Evolutionary conservation across 2,888 invertebrate genomes (phyloP), one percentile per base, ranked within the genome.

Genomic region (Hydropsyche betteni): DNA sequence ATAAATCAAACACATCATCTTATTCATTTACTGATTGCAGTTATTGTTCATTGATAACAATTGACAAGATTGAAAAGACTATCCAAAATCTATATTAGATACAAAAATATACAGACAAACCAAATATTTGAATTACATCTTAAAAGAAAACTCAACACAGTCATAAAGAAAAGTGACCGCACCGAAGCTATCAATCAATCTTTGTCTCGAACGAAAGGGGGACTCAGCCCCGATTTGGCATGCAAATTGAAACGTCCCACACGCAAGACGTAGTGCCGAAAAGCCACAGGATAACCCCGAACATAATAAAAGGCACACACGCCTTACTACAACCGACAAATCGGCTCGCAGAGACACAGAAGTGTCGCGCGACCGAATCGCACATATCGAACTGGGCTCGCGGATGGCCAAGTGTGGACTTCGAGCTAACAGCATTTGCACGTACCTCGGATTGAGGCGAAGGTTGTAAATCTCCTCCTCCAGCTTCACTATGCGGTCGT

Each of bases 401-500:
- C 3, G 4, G 38, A 34, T 68, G 36, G 68, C 16, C 2, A 24
- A 24, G 33, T 33, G 16, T 16, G 68, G 50, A 68, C 14, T 4
- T n/a, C 3, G 12, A 6, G 51, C 52, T 51, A 70, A 70, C 14
- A 71, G 44, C 24, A 44, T 44, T 10, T 6, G 6, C 24, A 12
- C 72, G 51, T 73, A 79, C 79, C 79, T 80, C n/a, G 76, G 79
- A 61, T 75, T 79, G 74, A 78, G 77, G 74, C 80, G 82, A 36
- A 84, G 78, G 77, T 81, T 83, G 64, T 91, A 89, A 80, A 92
- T 84, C 81, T 92, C 92, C 77, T 92, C 91, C 82, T 92, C 92
- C 72, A 92, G 84, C 82, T 91, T 91, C 44, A 85, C 84, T 69
- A 92, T 87, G 50, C 92, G 89, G 82, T 92, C 92, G 84, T 90